Evolutionary conservation across 2,797 vertebrate species (phyloP), one percentile per base, ranked within the genome.

Genomic region (Microctenopoma stevenorrisi): DNA sequence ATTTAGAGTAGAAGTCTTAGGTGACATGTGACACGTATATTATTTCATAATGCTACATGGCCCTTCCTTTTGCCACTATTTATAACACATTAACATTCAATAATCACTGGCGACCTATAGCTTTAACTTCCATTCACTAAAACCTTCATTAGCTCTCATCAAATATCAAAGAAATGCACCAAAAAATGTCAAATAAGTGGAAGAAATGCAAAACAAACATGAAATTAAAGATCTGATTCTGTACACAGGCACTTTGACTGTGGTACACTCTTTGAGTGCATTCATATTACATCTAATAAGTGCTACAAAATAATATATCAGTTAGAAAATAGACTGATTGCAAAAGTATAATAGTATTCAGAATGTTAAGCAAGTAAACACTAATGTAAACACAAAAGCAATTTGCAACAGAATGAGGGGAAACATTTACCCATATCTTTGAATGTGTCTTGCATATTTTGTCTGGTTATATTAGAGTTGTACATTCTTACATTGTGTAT

Each of bases 211-310:
- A 74, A 75, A 66, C 65, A 61, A 78, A 85, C 40, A 18, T 80
- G 58, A 91, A 89, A 67, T 70, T 55, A 88, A 91, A 89, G 68
- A 92, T 77, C 88, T 81, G 90, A 91, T 81, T 68, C 86, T 90
- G 89, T 91, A 92, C 83, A 91, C 94, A 95, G 94, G 94, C 94
- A 94, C 94, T 95, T 93, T 83, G 91, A 90, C 89, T 89, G 83
- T 75, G 80, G 81, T 69, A 79, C 91, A 91, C 92, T 91, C 91
- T 90, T 86, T 91, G 89, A 93, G 90, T 90, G 90, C 82, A 89
- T 85, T 86, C 85, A 88, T 81, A 86, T 89, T 83, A 90, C 84
- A 82, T 89, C 88, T 88, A 83, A 75, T 91, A 94, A 95, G 92
- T 93, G 92, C 94, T 94, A 92, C 81, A 89, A 92, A 92, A 92